Evolutionary conservation across 1,140 invertebrate genomes (phyloP), one percentile per base, ranked within the genome.

Genomic region (Hermatobates lingyangjiaoensis): DNA sequence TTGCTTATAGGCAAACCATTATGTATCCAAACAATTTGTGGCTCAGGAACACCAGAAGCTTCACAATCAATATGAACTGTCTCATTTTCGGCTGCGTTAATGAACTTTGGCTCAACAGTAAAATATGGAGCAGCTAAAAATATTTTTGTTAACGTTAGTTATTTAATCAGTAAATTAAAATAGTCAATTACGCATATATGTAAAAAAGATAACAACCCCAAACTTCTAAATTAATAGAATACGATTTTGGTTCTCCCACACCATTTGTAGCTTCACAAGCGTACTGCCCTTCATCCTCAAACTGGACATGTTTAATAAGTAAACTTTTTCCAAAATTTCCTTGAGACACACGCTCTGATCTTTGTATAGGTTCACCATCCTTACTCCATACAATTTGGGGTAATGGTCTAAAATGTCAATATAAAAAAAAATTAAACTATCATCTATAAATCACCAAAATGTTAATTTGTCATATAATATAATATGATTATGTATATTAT

Each of bases 11-110:
- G 84, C 61, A 82, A 81, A 30, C 94, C 93, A 71, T 99, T 98
- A 65, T 95, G 81, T 49, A 93, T 94, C 95, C 95, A 98, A 59
- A 87, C 79, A 46, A 96, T 90, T 55, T 83, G 75, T 0, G 95
- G 94, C 48, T 81, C 74, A 0, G 95, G 95, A 2, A 79, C 76
- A 53, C 92, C 94, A 7, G 72, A 76, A 0, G 94, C 94, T 52
- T 80, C 74, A 67, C 95, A 98, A 42, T 74, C 70, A 60, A 98
- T 91, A 56, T 78, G 75, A 0, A 85, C 83, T 10, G 76, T 83
- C 64, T 95, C 92, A 45, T 85, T 90, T 70, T 96, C 91, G 15
- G 92, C 87, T 3, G 81, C 81, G 60, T 87, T 88, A 44, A 83
- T 73, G 56, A 89, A 79, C 63, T 89, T 78, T 1, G 92, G 93